Conservation (phyloP, 2,888 invertebrate species). For the Melinaea menophilus region DNA sequence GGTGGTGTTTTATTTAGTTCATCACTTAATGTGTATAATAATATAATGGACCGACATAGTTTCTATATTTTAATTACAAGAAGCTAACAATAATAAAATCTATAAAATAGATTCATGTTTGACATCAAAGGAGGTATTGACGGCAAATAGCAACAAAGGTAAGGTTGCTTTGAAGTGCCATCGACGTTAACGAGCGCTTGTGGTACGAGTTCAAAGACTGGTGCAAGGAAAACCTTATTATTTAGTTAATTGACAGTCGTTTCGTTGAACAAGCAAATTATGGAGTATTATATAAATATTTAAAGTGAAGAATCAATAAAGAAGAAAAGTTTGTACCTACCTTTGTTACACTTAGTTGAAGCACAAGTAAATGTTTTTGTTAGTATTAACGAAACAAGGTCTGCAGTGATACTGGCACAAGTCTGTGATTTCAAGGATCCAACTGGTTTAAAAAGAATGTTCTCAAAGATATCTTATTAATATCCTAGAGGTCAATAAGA, state of each 20-base stretch:
- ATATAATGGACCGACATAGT: conserved; percentile 42
- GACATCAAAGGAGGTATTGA: conserved; percentile 57
- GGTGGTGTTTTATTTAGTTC: too few relatives aligned
- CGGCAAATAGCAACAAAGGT: conserved; percentile 50
- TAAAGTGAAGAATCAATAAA: conserved; percentile 31
- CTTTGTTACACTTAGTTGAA: too few relatives aligned
- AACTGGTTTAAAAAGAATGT: too few relatives aligned
- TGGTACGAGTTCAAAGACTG: conserved; percentile 26
- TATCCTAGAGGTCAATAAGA: too few relatives aligned
- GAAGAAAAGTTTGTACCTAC: background rate
- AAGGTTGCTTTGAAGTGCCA: conserved; percentile 60
- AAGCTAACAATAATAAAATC: too few relatives aligned
- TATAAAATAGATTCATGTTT: conserved; percentile 53
- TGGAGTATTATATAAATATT: background rate
- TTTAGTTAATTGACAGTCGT: conserved; percentile 40
- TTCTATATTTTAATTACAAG: conserved; percentile 60
- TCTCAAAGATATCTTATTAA: too few relatives aligned
- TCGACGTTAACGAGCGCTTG: conserved; percentile 46
- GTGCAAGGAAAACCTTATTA: conserved; percentile 38
- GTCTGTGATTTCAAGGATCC: too few relatives aligned
- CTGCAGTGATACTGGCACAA: too few relatives aligned
- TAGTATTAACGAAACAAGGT: too few relatives aligned
- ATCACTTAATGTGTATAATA: conserved; percentile 14
- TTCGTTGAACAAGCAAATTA: conserved; percentile 36
- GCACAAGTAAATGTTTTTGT: too few relatives aligned